phyloP scores from a whole-genome alignment of 2,113 vertebrate genomes.

The Steatornis caripensis region DNA sequence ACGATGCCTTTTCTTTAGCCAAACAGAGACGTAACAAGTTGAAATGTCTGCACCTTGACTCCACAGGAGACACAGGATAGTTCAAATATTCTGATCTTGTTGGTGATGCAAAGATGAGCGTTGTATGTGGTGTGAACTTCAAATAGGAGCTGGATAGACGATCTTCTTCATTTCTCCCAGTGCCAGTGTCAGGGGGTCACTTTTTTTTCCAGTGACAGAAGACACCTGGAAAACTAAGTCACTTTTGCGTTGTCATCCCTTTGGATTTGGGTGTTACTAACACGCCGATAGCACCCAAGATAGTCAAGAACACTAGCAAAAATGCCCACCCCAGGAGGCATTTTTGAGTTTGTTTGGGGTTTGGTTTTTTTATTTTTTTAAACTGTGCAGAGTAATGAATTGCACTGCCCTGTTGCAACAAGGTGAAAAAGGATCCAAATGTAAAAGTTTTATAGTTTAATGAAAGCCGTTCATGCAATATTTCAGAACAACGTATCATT shows the following conservation, averaged over 20 bases:
- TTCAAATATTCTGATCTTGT: background rate
- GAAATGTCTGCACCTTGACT: background rate
- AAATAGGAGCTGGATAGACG: background rate
- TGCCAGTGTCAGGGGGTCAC: background rate
- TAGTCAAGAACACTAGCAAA: background rate
- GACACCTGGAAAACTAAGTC: background rate
- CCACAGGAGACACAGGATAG: background rate
- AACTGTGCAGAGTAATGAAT: background rate
- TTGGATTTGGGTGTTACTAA: background rate
- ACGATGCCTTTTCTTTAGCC: background rate
- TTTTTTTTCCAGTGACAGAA: background rate
- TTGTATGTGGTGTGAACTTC: background rate
- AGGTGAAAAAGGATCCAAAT: background rate
- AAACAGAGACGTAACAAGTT: background rate
- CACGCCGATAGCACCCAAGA: background rate
- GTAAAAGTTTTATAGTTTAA: background rate
- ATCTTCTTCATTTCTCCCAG: background rate
- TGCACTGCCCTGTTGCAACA: background rate
- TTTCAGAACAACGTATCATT: background rate
- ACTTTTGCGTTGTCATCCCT: background rate
- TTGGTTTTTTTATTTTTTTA: background rate
- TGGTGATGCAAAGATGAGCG: accelerated
- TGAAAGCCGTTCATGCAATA: background rate
- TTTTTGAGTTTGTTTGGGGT: too few relatives aligned
- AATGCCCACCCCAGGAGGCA: background rate